These are phyloP conservation scores for Phallusia fumigata DNA, from an alignment of 23 tunicate genomes.

Conservation along the genomic window DNA sequence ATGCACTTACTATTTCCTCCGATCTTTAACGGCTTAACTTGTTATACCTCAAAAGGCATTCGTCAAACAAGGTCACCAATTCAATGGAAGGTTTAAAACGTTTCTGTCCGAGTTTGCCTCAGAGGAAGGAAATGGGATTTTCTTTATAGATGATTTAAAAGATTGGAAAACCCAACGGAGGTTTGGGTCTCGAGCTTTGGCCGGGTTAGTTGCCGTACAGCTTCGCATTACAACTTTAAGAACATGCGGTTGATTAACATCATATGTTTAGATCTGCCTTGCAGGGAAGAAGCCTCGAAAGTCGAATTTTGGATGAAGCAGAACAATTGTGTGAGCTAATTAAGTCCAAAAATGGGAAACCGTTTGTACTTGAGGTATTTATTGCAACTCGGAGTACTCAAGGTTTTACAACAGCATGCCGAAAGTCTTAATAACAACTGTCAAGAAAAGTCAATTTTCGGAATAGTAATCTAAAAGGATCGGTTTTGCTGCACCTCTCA, in stretches of 20 bases:
- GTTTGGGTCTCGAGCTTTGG: not conserved
- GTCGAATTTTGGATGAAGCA: constrained; percentile 20
- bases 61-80: constrained; percentile 2
- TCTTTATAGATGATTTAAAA: not conserved
- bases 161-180: constrained; percentile 12
- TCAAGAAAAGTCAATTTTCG: too few relatives aligned
- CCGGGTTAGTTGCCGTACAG: not conserved
- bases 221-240: not conserved
- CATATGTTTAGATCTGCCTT: not conserved
- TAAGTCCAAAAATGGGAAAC: constrained; percentile 11
- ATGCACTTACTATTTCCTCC: too few relatives aligned
- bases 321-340: not conserved
- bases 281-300: not conserved
- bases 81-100: constrained; percentile 21
- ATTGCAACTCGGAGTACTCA: too few relatives aligned
- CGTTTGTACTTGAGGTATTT: constrained; percentile 18
- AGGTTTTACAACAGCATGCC: too few relatives aligned
- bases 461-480: too few relatives aligned
- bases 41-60: constrained; percentile 13
- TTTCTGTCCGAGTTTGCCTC: constrained; percentile 23
- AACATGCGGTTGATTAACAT: too few relatives aligned
- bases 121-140: not conserved
- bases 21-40: not conserved
- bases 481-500: too few relatives aligned
- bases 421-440: too few relatives aligned